Percentiles rank a stretch among this genome's conserved stretches.
These are phyloP conservation scores for Crossoptilon crossoptilon DNA, from an alignment of 2,797 vertebrate species.

Conservation along the genomic window DNA sequence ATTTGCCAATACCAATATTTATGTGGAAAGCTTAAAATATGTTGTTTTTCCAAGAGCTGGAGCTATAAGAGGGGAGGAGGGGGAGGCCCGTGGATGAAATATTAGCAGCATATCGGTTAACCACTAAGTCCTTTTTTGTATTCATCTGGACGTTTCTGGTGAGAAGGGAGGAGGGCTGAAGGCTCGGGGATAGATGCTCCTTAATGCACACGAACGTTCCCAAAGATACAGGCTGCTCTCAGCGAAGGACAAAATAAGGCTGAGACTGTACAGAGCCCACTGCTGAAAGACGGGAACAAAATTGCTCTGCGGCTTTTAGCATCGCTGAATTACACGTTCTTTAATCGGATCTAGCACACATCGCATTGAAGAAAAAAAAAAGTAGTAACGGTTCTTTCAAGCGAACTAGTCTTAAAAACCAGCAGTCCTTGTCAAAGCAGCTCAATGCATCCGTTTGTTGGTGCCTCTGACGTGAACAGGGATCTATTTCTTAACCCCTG, in stretches of 20 bases:
- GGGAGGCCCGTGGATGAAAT: slow-evolving; percentile 65
- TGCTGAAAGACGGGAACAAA: slow-evolving; percentile 36
- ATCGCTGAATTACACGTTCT: slow-evolving; percentile 22
- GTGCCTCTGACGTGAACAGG: slow-evolving; percentile 40
- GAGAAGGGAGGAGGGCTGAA: slow-evolving; percentile 13
- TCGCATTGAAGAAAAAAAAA: not conserved
- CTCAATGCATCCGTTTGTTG: slow-evolving; percentile 63
- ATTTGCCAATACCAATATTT: slow-evolving; percentile 83
- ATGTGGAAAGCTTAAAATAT: slow-evolving; percentile 79
- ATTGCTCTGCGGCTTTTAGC: slow-evolving; percentile 52
- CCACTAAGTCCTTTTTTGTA: slow-evolving; percentile 63
- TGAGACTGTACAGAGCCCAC: slow-evolving; percentile 38
- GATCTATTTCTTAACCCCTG: slow-evolving; percentile 38
- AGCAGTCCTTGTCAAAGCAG: slow-evolving; percentile 51
- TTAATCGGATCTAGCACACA: slow-evolving; percentile 18
- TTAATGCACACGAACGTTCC: not conserved
- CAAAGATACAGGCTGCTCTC: slow-evolving; percentile 13
- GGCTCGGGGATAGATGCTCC: slow-evolving; percentile 15
- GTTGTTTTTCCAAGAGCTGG: slow-evolving; percentile 76
- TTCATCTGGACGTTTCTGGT: slow-evolving; percentile 39
- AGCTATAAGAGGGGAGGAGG: slow-evolving; percentile 46
- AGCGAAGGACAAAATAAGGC: slow-evolving; percentile 34
- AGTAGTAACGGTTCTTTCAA: not conserved
- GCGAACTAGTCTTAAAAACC: slow-evolving; percentile 6
- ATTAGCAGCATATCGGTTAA: slow-evolving; percentile 74